Evolutionary conservation across 1,140 invertebrate species (phyloP).

Genomic region (Achatina immaculata): DNA sequence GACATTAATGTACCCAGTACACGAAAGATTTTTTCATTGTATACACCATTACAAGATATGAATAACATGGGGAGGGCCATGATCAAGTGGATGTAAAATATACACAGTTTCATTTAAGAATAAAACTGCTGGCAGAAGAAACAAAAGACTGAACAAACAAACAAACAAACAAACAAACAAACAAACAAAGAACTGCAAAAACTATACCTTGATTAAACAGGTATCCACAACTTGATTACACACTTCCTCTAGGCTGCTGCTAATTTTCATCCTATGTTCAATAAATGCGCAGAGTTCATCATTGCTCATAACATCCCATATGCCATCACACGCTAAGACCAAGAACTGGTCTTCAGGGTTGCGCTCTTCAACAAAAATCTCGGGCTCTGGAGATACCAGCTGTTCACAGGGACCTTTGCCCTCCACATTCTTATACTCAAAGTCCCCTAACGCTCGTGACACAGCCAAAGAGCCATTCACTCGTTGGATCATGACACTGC

Average conservation of each 20-base stretch:
- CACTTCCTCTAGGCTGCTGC: conserved; percentile 89
- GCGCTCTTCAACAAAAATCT: conserved; percentile 86
- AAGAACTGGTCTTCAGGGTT: conserved; percentile 87
- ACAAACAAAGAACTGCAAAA: not conserved
- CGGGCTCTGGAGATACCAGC: conserved; percentile 95
- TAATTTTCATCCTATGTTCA: conserved; percentile 87
- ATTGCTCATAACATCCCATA: conserved; percentile 97
- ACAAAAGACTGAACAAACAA: not conserved
- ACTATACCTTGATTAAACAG: conserved; percentile 97
- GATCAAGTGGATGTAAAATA: not conserved
- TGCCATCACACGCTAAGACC: conserved; percentile 97
- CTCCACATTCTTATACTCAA: conserved; percentile 93
- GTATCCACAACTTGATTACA: conserved; percentile 98
- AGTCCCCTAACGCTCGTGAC: conserved; percentile 96
- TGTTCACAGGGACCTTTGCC: conserved; percentile 83
- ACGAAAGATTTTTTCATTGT: too few relatives aligned
- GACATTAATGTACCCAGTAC: too few relatives aligned
- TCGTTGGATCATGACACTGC: conserved; percentile 97
- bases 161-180: not conserved
- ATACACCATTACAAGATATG: not conserved
- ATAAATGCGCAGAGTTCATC: conserved; percentile 96
- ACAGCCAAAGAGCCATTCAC: conserved; percentile 85
- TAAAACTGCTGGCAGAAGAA: not conserved
- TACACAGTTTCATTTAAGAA: not conserved
- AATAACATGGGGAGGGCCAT: not conserved